Percentiles rank a stretch among this genome's conserved stretches.
Evolutionary conservation across 92 coral and sea anemone species (phyloP).

Genomic region (Bergia sp.): DNA sequence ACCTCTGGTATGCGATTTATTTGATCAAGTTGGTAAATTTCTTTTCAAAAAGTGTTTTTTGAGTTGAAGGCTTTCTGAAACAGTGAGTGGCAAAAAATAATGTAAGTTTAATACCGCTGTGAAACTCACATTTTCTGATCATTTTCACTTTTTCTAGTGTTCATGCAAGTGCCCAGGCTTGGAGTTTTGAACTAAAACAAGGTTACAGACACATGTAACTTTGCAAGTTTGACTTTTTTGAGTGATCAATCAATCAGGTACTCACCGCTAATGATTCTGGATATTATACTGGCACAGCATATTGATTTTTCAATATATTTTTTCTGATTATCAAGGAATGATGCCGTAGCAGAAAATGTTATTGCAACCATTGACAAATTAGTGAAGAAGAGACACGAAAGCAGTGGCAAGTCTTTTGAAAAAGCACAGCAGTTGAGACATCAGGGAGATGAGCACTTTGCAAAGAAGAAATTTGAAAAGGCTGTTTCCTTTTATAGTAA

Average conservation of each 20-base stretch:
- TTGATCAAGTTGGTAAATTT: too few relatives aligned
- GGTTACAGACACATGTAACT: neutral
- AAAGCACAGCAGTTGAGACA: conserved; percentile 57
- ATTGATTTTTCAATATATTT: neutral
- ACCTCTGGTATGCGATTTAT: too few relatives aligned
- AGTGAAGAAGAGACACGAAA: conserved; percentile 46
- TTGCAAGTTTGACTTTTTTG: too few relatives aligned
- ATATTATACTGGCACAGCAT: neutral
- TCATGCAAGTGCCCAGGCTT: neutral
- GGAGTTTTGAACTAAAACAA: neutral
- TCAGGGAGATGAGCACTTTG: conserved; percentile 66
- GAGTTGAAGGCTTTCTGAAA: too few relatives aligned
- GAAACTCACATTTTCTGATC: too few relatives aligned
- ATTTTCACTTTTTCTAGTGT: too few relatives aligned
- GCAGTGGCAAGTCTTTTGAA: conserved; percentile 66
- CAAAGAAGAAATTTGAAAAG: conserved; percentile 67
- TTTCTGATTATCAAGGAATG: conserved; percentile 45
- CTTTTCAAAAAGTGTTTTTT: too few relatives aligned
- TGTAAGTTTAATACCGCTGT: too few relatives aligned
- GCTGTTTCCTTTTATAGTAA: conserved; percentile 73
- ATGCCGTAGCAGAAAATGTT: conserved; percentile 62
- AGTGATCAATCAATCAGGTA: neutral
- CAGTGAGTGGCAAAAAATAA: too few relatives aligned
- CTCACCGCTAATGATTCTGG: neutral
- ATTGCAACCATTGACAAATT: conserved; percentile 58